Conservation (phyloP, 1,140 invertebrate genomes). For the Bicyclus anynana region DNA sequence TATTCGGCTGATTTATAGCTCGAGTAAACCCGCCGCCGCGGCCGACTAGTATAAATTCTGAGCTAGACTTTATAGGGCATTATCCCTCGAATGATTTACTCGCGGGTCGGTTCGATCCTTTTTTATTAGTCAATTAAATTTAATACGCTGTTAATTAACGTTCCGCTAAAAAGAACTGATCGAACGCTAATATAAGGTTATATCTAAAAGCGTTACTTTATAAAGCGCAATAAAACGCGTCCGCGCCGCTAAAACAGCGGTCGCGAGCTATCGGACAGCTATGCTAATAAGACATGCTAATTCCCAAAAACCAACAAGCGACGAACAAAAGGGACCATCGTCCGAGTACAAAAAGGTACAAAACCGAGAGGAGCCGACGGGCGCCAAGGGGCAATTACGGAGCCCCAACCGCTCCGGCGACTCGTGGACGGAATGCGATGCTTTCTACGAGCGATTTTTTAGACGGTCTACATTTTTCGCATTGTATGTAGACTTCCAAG, state of each 20-base stretch:
- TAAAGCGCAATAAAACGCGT: background rate
- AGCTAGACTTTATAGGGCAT: conserved; percentile 20
- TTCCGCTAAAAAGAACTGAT: background rate
- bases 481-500: conserved; percentile 29
- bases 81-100: conserved; percentile 21
- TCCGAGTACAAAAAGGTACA: conserved; percentile 53
- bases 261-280: conserved; percentile 67
- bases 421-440: conserved; percentile 32
- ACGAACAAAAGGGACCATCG: conserved; percentile 50
- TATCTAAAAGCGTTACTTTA: background rate
- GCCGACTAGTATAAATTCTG: conserved; percentile 15
- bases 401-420: conserved; percentile 34
- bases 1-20: conserved; percentile 45
- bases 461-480: conserved; percentile 42
- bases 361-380: conserved; percentile 55
- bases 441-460: conserved; percentile 42
- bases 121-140: conserved; percentile 5
- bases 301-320: conserved; percentile 74
- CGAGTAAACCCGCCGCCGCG: conserved; percentile 30
- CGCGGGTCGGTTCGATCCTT: background rate
- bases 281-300: conserved; percentile 77
- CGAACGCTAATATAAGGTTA: background rate
- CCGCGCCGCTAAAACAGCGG: conserved; percentile 64
- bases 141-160: conserved; percentile 2
- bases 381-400: conserved; percentile 69